Percentiles rank a stretch among this genome's conserved stretches.
phyloP scores from a whole-genome alignment of 2,888 invertebrate genomes.

The Sabatieria punctata region DNA sequence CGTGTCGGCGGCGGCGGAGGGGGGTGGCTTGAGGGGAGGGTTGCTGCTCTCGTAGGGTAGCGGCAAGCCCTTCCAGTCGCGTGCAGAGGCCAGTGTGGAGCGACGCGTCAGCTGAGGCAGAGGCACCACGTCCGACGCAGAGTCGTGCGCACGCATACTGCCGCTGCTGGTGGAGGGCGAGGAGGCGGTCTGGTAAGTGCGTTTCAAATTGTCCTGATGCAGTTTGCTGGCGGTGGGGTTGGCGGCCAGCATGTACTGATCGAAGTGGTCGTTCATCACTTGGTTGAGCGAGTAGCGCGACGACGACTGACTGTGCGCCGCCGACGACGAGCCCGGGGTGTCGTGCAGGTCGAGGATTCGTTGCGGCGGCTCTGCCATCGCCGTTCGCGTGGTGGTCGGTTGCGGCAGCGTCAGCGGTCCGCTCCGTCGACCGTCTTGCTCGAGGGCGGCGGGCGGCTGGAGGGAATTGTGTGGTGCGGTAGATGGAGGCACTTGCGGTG shows the following conservation, averaged over 20 bases:
- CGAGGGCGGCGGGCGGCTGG: not conserved
- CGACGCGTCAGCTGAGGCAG: slow-evolving; percentile 14
- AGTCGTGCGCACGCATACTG: slow-evolving; percentile 8
- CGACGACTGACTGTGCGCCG: not conserved
- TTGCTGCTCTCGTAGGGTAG: not conserved
- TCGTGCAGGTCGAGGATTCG: not conserved
- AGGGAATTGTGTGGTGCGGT: not conserved
- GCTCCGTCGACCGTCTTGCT: too few relatives aligned
- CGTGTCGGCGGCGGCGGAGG: not conserved
- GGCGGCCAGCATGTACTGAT: slow-evolving; percentile 52
- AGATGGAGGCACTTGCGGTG: not conserved
- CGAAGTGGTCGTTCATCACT: slow-evolving; percentile 68
- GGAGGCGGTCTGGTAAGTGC: not conserved
- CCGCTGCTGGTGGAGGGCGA: slow-evolving; percentile 5
- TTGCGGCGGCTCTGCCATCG: not conserved
- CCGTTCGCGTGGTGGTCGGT: not conserved
- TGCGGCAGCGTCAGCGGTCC: not conserved
- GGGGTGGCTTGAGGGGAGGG: not conserved
- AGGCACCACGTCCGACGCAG: slow-evolving; percentile 8
- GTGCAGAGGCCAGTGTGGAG: slow-evolving; percentile 22
- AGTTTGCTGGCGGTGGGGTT: slow-evolving; percentile 14
- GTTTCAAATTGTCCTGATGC: not conserved
- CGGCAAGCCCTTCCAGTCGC: slow-evolving; percentile 13
- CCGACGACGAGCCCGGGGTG: not conserved
- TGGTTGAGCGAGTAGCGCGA: slow-evolving; percentile 6